Base-by-base conservation (phyloP, 2,797 vertebrate species). In the Hoplostethus atlanticus region DNA sequence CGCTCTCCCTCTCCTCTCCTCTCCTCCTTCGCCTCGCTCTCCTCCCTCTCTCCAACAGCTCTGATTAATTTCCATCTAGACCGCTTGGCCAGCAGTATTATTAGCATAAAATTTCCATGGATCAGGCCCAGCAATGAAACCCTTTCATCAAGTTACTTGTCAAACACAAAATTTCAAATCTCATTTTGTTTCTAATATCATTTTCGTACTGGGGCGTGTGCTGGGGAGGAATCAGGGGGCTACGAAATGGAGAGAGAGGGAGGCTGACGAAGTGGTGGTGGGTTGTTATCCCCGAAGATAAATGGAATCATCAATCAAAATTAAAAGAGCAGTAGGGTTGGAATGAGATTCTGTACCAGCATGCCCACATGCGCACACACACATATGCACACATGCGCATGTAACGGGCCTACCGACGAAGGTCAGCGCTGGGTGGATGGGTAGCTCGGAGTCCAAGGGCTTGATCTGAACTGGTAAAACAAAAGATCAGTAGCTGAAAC, bases 181-280 rank as follows among this genome's bases (percentile, higher is more conserved):
- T 95, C 93, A 95, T 96, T 96, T 95, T 95, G 94, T 94, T 95
- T 94, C 90, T 94, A 94, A 95, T 95, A 95, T 94, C 71, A 94
- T 95, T 95, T 95, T 94, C 90, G 85, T 92, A 91, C 84, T 51
- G 67, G 74, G 80, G 83, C 21, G 56, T 75, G 81, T 71, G 85
- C 82, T 69, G 76, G 58, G 65, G 64, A 85, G 68, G 79, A 76
- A 80, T 74, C 10, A 56, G 75, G 64, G 28, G 68, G 71, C 79
- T 61, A 65, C 31, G 46, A 28, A 63, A 73, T 56, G 78, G 62
- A 76, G 55, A 66, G 77, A 66, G 77, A 64, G 71, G 25, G 71
- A 66, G 73, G 73, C 52, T 67, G 73, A 58, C 48, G 30, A 64
- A 0, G 44, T 47, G 64, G 56, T 59, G 75, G 79, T 21, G 71